Evolutionary conservation across 2,113 vertebrate genomes (phyloP).

Genomic region (Sarotherodon lohbergeri): DNA sequence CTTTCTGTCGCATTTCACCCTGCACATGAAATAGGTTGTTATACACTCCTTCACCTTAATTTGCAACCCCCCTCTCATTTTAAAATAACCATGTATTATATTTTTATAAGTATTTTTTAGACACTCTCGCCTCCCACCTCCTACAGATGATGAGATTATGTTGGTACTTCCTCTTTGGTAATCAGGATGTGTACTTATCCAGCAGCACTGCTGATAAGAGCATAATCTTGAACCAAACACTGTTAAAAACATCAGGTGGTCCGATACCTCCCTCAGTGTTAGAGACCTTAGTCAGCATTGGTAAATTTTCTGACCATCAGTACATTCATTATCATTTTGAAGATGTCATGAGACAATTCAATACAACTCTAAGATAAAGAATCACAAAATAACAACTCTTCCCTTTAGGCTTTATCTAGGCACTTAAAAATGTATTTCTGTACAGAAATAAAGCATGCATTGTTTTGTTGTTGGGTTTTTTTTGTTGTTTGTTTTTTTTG

Average conservation of each 20-base stretch:
- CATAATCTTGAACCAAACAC: slow-evolving; percentile 11
- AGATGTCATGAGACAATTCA: background rate
- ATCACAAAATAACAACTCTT: slow-evolving; percentile 71
- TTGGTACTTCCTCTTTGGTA: slow-evolving; percentile 57
- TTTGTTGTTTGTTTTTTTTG: background rate
- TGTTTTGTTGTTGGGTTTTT: slow-evolving; percentile 52
- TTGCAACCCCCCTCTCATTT: background rate
- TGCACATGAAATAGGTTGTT: background rate
- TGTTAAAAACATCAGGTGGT: background rate
- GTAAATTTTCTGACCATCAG: slow-evolving; percentile 2
- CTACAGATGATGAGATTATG: slow-evolving; percentile 35
- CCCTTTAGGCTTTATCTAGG: slow-evolving; percentile 78
- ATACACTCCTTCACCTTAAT: background rate
- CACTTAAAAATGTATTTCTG: slow-evolving; percentile 81
- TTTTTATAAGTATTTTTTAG: background rate
- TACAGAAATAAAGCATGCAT: slow-evolving; percentile 84
- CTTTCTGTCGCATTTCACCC: background rate
- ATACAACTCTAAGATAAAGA: slow-evolving; percentile 70
- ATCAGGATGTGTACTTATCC: slow-evolving; percentile 32
- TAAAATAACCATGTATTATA: background rate
- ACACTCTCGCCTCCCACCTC: background rate
- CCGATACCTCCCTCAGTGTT: slow-evolving; percentile 6
- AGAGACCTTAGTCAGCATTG: slow-evolving; percentile 23
- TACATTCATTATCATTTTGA: slow-evolving; percentile 39
- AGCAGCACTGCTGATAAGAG: slow-evolving; percentile 38